Evolutionary conservation across 1,140 invertebrate species (phyloP).

Genomic region (Saccostrea glomerata): DNA sequence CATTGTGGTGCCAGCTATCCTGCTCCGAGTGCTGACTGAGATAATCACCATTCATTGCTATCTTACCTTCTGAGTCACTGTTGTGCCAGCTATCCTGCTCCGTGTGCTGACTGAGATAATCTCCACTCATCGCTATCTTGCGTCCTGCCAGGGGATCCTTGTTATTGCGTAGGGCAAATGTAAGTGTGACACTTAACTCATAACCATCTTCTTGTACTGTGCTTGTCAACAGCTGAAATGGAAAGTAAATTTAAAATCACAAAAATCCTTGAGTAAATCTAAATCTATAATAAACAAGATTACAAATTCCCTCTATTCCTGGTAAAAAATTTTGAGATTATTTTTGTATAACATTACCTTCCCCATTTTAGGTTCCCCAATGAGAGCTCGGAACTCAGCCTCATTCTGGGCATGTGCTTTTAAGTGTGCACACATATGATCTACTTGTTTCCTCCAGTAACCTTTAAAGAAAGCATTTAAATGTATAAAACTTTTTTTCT

Average conservation of each 20-base stretch:
- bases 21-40: no score
- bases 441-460: slow-evolving; percentile 79
- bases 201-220: slow-evolving; percentile 78
- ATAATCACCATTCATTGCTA: no score
- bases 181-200: slow-evolving; percentile 75
- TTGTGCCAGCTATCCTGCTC: no score
- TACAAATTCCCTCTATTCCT: no score
- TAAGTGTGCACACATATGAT: slow-evolving; percentile 78
- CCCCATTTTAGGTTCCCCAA: slow-evolving; percentile 79
- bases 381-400: slow-evolving; percentile 78
- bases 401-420: slow-evolving; percentile 78
- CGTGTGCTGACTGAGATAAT: no score
- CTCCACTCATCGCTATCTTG: no score
- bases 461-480: slow-evolving; percentile 67
- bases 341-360: slow-evolving; percentile 68
- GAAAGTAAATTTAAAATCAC: slow-evolving; percentile 8
- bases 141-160: slow-evolving; percentile 71
- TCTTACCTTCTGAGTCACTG: no score
- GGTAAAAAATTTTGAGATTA: not conserved
- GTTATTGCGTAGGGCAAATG: slow-evolving; percentile 75
- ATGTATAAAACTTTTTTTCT: no score
- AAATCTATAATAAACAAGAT: not conserved
- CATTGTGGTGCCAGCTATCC: no score
- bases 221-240: slow-evolving; percentile 71
- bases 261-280: no score